A percentile compares a stretch with the other conserved stretches of the same genome.
Evolutionary conservation across 2,113 vertebrate genomes (phyloP).

Genomic region (Smithornis capensis): DNA sequence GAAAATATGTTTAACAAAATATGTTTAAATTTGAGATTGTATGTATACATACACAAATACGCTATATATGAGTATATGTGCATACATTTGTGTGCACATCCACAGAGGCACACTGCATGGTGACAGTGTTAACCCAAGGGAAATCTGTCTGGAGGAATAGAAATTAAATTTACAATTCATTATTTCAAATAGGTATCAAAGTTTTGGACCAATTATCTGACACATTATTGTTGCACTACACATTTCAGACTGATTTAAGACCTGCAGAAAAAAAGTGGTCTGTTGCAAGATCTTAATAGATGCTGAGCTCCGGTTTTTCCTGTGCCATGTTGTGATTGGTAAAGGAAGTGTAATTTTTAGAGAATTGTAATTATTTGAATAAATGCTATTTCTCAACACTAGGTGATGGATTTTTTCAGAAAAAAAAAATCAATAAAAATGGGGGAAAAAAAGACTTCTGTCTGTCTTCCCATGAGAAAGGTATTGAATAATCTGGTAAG

Average conservation of each 20-base stretch:
- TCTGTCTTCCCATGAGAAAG: neutral
- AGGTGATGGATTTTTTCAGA: neutral
- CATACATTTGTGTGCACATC: neutral
- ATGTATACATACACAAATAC: neutral
- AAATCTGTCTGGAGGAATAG: neutral
- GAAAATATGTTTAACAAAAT: neutral
- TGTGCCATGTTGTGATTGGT: neutral
- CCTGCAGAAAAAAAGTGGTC: conserved; percentile 3
- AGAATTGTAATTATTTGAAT: neutral
- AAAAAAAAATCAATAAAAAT: neutral
- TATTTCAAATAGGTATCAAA: neutral
- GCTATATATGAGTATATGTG: neutral
- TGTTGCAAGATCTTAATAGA: neutral
- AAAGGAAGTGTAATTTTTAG: neutral
- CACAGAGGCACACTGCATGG: neutral
- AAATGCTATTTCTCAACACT: neutral
- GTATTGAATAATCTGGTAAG: neutral
- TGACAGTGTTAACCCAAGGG: neutral
- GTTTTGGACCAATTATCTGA: neutral
- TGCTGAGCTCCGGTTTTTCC: neutral
- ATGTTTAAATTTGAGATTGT: neutral
- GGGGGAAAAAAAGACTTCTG: neutral
- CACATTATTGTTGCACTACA: neutral
- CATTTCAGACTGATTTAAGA: neutral
- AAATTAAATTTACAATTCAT: neutral